Evolutionary conservation across 2,797 vertebrate species (phyloP), one percentile per base, ranked within the genome.

Genomic region (Trachops cirrhosus): DNA sequence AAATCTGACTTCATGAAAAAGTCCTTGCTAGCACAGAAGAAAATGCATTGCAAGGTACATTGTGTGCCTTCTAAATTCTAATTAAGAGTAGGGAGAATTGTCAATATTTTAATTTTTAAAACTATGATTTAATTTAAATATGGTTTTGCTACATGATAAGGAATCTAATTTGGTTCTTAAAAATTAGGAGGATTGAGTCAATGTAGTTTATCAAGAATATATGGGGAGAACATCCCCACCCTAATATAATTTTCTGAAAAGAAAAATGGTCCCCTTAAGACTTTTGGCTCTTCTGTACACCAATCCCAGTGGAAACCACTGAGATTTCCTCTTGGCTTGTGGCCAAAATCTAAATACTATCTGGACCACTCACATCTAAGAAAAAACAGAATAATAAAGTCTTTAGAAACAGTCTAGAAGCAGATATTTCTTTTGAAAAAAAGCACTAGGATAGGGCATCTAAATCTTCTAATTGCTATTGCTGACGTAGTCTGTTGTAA

Each of bases 371-470:
- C 57, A 68, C 48, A 39, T 88, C 77, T 86, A 68, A 71, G 71
- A 59, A 62, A 80, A 62, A 50, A 50, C 22, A 89, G 80, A 90
- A 89, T 26, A 94, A 77, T 86, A 34, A 95, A 95, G 70, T 87
- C 46, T 15, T 48, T 24, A 96, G 90, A 92, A 94, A 95, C 54
- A 92, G 93, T 34, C 70, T 82, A 91, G 75, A 18, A 18, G 48
- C 16, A 50, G 48, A 83, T 92, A 83, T 86, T 95, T 84, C 91
- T 96, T 93, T 97, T 73, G 67, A 59, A 91, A 96, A 96, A 80
- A 41, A 95, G 22, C 50, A 24, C 68, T 77, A 83, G 32, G 90
- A 95, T 57, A 86, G 78, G 93, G 67, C 32, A 57, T 97, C 89
- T 93, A 92, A 93, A 80, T 91, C 75, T 92, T 92, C 83, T 83